Conservation (phyloP, 2,888 invertebrate species). For the Drosophila subquinaria region DNA sequence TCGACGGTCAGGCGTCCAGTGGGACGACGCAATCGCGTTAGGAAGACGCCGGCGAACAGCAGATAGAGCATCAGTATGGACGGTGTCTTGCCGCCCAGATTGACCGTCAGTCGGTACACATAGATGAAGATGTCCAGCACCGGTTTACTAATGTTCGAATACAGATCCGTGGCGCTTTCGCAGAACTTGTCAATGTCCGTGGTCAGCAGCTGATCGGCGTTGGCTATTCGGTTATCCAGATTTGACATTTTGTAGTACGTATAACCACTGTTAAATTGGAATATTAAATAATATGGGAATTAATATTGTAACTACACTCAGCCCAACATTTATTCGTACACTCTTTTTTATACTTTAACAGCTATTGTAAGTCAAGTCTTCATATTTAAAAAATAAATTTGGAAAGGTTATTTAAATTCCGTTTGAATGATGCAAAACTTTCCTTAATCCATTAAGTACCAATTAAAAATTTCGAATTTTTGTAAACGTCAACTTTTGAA, state of each 20-base stretch:
- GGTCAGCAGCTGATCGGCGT: constrained; percentile 97
- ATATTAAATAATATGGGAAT: no score
- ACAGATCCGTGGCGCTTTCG: constrained; percentile 96
- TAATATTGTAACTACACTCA: no score
- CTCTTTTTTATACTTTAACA: no score
- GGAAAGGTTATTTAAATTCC: no score
- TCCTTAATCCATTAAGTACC: no score
- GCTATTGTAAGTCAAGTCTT: no score
- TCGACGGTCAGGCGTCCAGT: constrained; percentile 94
- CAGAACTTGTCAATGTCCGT: constrained; percentile 99
- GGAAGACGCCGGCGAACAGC: constrained; percentile 92
- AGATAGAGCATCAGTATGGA: constrained; percentile 95
- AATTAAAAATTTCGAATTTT: no score
- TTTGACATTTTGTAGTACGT: constrained; percentile 99
- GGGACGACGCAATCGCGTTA: constrained; percentile 95
- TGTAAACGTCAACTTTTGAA: no score
- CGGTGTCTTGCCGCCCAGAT: constrained; percentile 95
- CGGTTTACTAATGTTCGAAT: constrained; percentile 98
- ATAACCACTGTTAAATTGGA: constrained; percentile 89
- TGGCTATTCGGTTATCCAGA: constrained; percentile 96
- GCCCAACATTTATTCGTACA: no score
- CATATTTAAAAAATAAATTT: no score
- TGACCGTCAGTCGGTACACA: constrained; percentile 94
- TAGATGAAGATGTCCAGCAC: constrained; percentile 97
- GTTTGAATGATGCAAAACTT: no score